Base-by-base conservation (phyloP, 2,113 vertebrate species). In the Eptatretus burgeri region DNA sequence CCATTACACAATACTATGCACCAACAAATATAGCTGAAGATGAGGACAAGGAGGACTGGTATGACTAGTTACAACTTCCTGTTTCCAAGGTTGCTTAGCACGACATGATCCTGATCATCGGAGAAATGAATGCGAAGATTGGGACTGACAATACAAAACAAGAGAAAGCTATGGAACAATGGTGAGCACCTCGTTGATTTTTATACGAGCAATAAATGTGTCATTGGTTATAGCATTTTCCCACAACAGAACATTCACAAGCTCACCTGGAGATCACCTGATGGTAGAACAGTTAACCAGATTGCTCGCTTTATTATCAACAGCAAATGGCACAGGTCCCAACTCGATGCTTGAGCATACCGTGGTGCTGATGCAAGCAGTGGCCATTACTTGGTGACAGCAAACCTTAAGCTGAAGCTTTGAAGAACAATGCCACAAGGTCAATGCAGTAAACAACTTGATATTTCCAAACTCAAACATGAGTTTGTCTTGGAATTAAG, bases 251-350 rank as follows among this genome's bases (percentile, higher is more conserved):
- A 65, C 51, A 65, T 65, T 16, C 64, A 63, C 20, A 65, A 53
- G 14, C 64, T 65, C 64, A 65, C 64, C 13, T 65, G 64, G 52
- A 65, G 53, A 18, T 65, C 64, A 52, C 52, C 64, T 65, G 51
- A 65, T 19, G 5, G 51, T 11, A 65, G n/a, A 56, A 63, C 17
- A 16, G 11, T 14, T 18, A 51, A 65, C 64, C 64, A 65, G 51
- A 65, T 65, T 41, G 64, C 51, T 51, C 51, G 53, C 51, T n/a
- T 65, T 49, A 65, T 65, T 17, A 65, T 65, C 52, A 63, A 65
- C 19, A 13, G 51, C 13, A 63, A 65, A 14, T 65, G 64, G 51
- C 14, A 51, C 14, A 65, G 53, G 49, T 64, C 10, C 14, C 20
- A 52, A 11, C 64, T 52, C 17, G 51, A 65, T 62, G 14, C 14